Evolutionary conservation across 2,888 invertebrate genomes (phyloP), one percentile per base, ranked within the genome.

Genomic region (Petrolisthes manimaculis): DNA sequence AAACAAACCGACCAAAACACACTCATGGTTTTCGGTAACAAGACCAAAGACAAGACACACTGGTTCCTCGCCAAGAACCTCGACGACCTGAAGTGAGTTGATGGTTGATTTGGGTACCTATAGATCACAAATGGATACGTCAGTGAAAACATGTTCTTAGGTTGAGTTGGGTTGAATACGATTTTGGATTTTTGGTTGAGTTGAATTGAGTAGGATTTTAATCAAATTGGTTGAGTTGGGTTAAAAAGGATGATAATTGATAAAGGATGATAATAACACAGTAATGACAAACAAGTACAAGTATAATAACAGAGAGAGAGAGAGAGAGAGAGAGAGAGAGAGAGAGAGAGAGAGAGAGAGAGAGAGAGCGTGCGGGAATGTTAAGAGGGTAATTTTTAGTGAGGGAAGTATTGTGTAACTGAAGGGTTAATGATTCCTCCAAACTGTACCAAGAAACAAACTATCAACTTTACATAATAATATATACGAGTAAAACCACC

Each of bases 21-120:
- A 93, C 94, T 97, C 67, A 95, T 97, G 94, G 97, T 96, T 0
- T 94, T 97, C 79, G 96, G 96, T 3, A 95, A 95, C 86, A 94
- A 95, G 85, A 94, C 95, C 91, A 95, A 95, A 6, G 95, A 95
- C 6, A 95, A 95, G 91, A 96, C 96, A 9, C 95, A 96, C 91
- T 97, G 96, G 96, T 95, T 97, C 94, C 94, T 97, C 90, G 96
- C 96, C 54, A 95, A 96, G 93, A 96, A 96, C 21, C 95, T 96
- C 91, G 94, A 95, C 37, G 96, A 97, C 93, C 95, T 96, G 93
- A 96, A 95, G 96, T 96, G 93, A 95, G 95, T 92, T 69, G 54
- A 5, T 53, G 24, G 4, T 14, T 12, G 53, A n/a, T 6, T 1
- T 14, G 37, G 37, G 37, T 37, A n/a, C n/a, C n/a, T n/a, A 69